Evolutionary conservation across 2,888 invertebrate genomes (phyloP), one percentile per base, ranked within the genome.

Genomic region (Drosophila quinaria): DNA sequence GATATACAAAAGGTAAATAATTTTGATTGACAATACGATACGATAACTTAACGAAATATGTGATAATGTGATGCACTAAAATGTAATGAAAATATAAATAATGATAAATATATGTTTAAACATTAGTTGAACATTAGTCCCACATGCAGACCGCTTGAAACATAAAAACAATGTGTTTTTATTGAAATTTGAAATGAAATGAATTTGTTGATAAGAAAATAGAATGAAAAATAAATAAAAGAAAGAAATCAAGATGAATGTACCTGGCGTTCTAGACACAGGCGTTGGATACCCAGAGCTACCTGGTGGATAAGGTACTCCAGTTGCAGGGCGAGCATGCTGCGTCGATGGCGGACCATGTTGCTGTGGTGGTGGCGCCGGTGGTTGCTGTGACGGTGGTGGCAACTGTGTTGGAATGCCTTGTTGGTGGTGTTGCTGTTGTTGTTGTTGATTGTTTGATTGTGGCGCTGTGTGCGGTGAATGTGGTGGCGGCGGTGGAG

Each of bases 201-300:
- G 31, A 17, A 10, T 13, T 6, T 33, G 46, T n/a, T 61, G 39
- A 56, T 37, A 56, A 60, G 17, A 35, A 59, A 44, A 55, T 78
- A 73, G 55, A 74, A 73, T 58, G 71, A 59, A 71, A 71, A 67
- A 78, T 67, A 74, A 75, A 62, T 66, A 74, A 74, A 75, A 62
- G 76, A 74, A 75, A 61, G 77, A 78, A 69, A 76, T 78, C 78
- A 80, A 67, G 70, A 83, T 86, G 83, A 86, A 76, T 69, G 63
- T 87, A 93, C 93, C 93, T 93, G 92, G 93, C 91, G 92, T 89
- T 91, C 93, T 92, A 90, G 92, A 91, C 91, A 93, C 92, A 91
- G 93, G 92, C 90, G 92, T 81, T 90, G 90, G 91, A 80, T 90
- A 90, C 75, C 87, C 84, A 74, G 90, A 92, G 87, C 90, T 90